Evolutionary conservation across 1,140 invertebrate species (phyloP).

Genomic region (Drosophila pandora): DNA sequence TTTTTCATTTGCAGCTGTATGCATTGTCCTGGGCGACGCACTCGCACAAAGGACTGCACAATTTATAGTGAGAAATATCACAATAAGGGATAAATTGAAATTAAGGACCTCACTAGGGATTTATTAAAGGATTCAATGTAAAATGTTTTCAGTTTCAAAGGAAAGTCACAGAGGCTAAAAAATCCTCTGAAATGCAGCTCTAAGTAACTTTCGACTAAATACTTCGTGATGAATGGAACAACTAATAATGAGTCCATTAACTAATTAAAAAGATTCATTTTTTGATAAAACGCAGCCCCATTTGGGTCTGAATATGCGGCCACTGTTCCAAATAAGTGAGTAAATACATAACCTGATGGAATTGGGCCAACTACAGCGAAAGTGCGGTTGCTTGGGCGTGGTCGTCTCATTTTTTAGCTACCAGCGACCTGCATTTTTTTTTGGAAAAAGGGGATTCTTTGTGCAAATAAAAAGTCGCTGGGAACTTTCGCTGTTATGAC

Average conservation of each 20-base stretch:
- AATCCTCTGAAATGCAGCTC: background rate
- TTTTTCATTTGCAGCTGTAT: conserved; percentile 22
- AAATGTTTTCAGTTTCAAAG: no score
- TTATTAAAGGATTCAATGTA: background rate
- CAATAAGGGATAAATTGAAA: conserved; percentile 2
- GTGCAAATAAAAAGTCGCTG: conserved; percentile 14
- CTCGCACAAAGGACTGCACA: conserved; percentile 19
- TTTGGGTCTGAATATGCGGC: conserved; percentile 44
- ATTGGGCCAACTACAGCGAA: conserved; percentile 53
- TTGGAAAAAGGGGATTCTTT: conserved; percentile 2
- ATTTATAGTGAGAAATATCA: conserved; percentile 20
- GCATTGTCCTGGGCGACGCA: conserved; percentile 27
- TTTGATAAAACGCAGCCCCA: conserved; percentile 50
- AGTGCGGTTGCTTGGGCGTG: conserved; percentile 47
- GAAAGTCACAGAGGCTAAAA: no score
- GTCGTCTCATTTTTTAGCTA: conserved; percentile 16
- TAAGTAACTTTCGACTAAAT: conserved; percentile 32
- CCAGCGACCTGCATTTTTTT: background rate
- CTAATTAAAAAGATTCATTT: conserved; percentile 60
- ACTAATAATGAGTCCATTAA: conserved; percentile 42
- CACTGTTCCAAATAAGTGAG: conserved; percentile 45
- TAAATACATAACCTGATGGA: conserved; percentile 45
- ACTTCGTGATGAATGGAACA: conserved; percentile 20
- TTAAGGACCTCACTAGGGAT: background rate
- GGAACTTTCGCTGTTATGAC: conserved; percentile 29